These are phyloP conservation scores for Nowickia ferox DNA, from an alignment of 2,888 invertebrate species.

Conservation along the genomic window DNA sequence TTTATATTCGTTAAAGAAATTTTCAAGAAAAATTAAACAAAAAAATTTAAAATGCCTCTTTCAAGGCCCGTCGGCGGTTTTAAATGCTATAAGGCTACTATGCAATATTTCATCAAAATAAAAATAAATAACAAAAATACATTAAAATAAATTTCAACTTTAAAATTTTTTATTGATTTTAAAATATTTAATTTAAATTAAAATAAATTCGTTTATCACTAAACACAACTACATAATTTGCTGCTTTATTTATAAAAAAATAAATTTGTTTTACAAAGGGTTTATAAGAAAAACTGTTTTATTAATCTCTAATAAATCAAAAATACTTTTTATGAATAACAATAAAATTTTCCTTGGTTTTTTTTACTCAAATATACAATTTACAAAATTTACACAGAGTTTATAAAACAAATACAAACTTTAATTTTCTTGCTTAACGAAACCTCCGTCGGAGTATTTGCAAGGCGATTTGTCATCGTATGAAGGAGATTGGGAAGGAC, in stretches of 20 bases:
- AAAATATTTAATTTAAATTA: slow-evolving; percentile 30
- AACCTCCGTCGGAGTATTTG: slow-evolving; percentile 32
- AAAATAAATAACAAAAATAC: background rate
- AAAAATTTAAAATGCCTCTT: no score
- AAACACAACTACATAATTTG: slow-evolving; percentile 42
- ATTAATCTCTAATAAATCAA: no score
- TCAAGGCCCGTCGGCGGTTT: no score
- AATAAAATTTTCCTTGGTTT: background rate
- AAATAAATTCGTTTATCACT: slow-evolving; percentile 33
- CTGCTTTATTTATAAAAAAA: no score
- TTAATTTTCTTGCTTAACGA: slow-evolving; percentile 58
- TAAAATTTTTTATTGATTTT: slow-evolving; percentile 7
- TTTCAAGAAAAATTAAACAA: no score
- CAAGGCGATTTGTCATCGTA: slow-evolving; percentile 38
- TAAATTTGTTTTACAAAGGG: no score
- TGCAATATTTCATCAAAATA: no score
- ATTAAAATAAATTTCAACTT: background rate
- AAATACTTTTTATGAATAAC: background rate
- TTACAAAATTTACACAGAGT: slow-evolving; percentile 30
- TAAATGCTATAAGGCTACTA: no score
- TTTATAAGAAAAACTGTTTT: no score
- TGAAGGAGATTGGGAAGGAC: slow-evolving; percentile 60
- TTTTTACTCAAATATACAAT: slow-evolving; percentile 36
- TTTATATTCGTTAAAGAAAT: no score
- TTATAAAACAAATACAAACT: background rate